Evolutionary conservation across 1,140 invertebrate species (phyloP).

Genomic region (Anagrus nilaparvatae): DNA sequence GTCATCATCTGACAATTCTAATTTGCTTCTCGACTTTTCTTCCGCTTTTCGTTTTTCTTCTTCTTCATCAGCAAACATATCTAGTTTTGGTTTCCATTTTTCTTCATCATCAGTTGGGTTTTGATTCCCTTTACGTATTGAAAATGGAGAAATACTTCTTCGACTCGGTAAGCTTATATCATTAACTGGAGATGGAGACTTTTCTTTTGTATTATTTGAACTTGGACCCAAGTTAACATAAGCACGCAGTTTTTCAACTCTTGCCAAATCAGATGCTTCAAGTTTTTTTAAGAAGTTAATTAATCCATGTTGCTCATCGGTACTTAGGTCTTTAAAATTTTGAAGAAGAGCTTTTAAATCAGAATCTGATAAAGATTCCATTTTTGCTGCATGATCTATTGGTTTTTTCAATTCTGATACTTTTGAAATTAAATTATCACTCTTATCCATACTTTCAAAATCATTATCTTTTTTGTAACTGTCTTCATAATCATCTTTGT

Average conservation of each 20-base stretch:
- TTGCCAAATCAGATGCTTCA: constrained; percentile 56
- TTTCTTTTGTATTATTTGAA: constrained; percentile 7
- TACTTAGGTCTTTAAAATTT: constrained; percentile 66
- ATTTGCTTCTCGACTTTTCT: constrained; percentile 25
- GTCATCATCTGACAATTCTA: constrained; percentile 48
- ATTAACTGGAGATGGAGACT: constrained; percentile 20
- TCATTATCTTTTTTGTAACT: too few species aligned
- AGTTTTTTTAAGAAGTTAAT: constrained; percentile 69
- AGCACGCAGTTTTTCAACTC: constrained; percentile 59
- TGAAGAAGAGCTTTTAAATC: constrained; percentile 65
- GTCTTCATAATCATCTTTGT: too few species aligned
- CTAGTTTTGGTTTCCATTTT: constrained; percentile 37
- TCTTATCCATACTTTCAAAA: constrained; percentile 1
- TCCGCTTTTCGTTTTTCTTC: constrained; percentile 28
- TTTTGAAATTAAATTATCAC: neutral
- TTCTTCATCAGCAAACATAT: constrained; percentile 40
- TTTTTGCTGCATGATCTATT: constrained; percentile 27
- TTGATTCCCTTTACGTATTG: constrained; percentile 31
- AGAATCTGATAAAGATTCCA: constrained; percentile 63
- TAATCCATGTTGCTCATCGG: constrained; percentile 66
- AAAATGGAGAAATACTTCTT: constrained; percentile 38
- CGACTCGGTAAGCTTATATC: constrained; percentile 9
- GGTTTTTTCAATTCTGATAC: constrained; percentile 4
- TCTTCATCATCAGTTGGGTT: constrained; percentile 38
- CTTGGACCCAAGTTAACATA: constrained; percentile 49